phyloP scores from a whole-genome alignment of 30 jellyfish, hydroid and myxozoan genomes.

The Aurelia sp. region DNA sequence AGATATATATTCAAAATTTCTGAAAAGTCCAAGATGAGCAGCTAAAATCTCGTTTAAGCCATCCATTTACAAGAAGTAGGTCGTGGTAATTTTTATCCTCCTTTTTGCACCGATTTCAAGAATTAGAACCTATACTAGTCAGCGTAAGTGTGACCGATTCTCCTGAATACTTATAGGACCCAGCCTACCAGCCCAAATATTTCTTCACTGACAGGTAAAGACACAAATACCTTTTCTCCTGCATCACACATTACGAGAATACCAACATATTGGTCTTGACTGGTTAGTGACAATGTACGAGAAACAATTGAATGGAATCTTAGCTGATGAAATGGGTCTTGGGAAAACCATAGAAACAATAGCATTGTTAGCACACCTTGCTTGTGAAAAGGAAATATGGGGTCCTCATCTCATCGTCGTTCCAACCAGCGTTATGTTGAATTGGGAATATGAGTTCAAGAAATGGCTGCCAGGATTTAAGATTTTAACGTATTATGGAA shows the following conservation, averaged over 20 bases:
- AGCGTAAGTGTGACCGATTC: too few relatives aligned
- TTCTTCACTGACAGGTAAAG: conserved; percentile 63
- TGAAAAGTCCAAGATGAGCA: too few relatives aligned
- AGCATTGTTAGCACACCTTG: conserved; percentile 94
- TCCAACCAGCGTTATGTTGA: conserved; percentile 98
- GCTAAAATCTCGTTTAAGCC: too few relatives aligned
- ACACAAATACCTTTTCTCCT: conserved; percentile 89
- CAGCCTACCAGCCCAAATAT: too few relatives aligned
- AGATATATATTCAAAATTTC: too few relatives aligned
- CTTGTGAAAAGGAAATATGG: conserved; percentile 97
- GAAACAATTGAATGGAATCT: conserved; percentile 92
- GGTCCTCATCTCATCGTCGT: conserved; percentile 99
- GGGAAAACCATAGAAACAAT: conserved; percentile 97
- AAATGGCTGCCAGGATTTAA: conserved; percentile 99
- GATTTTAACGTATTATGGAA: conserved; percentile 89
- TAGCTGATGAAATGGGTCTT: conserved; percentile 99
- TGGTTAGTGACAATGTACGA: conserved; percentile 98
- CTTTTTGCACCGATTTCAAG: too few relatives aligned
- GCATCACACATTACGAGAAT: conserved; percentile 88
- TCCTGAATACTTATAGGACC: too few relatives aligned
- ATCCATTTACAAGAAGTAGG: too few relatives aligned
- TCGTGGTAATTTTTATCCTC: too few relatives aligned
- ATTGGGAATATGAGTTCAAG: conserved; percentile 96
- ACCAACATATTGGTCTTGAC: conserved; percentile 97
- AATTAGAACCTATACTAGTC: too few relatives aligned